Conservation (phyloP, 2,113 vertebrate species). For the Dipodomys stephensi region DNA sequence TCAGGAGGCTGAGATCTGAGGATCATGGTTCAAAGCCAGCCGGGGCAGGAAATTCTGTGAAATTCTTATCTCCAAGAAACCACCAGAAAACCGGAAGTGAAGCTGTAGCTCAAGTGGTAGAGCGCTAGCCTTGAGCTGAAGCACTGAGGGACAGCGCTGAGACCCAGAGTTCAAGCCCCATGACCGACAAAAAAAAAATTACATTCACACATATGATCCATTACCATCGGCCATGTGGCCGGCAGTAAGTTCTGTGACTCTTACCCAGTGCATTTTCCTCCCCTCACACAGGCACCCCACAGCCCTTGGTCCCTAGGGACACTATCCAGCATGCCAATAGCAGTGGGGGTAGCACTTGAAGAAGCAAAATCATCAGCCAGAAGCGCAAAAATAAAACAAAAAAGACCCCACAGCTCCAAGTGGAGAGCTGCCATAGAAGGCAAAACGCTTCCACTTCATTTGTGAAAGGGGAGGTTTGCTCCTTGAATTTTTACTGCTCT, state of each 20-base stretch:
- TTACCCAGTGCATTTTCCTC: too few species aligned
- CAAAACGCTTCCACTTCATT: background rate
- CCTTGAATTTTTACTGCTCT: background rate
- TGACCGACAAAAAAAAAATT: too few species aligned
- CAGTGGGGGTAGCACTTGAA: background rate
- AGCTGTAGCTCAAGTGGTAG: too few species aligned
- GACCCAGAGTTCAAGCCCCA: too few species aligned
- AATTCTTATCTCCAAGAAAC: too few species aligned
- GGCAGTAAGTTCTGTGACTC: background rate
- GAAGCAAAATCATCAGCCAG: background rate
- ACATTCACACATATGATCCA: background rate
- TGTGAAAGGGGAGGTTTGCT: background rate
- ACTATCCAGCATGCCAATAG: background rate
- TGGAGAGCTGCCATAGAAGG: background rate
- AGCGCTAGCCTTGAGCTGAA: too few species aligned
- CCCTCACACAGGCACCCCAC: too few species aligned
- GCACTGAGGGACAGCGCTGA: too few species aligned
- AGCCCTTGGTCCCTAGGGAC: background rate
- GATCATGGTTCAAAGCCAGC: too few species aligned
- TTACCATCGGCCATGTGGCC: background rate
- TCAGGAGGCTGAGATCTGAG: too few species aligned
- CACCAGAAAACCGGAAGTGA: too few species aligned
- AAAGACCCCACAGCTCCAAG: background rate
- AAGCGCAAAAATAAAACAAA: background rate
- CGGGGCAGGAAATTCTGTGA: too few species aligned